Evolutionary conservation across 2,797 vertebrate species (phyloP).

Genomic region (Xiphophorus birchmanni): DNA sequence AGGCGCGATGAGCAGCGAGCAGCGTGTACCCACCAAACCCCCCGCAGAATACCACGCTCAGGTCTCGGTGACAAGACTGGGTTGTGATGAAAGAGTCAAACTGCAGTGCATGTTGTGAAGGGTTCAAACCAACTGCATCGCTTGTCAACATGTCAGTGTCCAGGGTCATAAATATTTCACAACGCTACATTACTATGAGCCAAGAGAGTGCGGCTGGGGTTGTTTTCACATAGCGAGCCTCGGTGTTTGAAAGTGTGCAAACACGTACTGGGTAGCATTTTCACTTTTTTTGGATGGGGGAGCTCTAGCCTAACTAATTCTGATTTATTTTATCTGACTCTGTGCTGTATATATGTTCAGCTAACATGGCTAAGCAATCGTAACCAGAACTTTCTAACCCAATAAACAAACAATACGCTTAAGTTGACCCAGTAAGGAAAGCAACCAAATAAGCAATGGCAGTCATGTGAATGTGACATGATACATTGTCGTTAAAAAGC

Average conservation of each 20-base stretch:
- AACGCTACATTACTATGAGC: background rate
- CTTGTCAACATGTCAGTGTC: slow-evolving; percentile 7
- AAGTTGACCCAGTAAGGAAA: background rate
- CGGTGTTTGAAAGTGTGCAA: background rate
- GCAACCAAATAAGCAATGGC: background rate
- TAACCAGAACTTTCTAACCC: background rate
- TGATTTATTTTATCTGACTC: background rate
- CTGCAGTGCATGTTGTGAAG: slow-evolving; percentile 2
- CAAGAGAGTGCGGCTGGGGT: background rate
- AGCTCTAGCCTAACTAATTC: background rate
- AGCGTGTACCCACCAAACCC: slow-evolving; percentile 2
- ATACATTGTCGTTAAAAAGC: background rate
- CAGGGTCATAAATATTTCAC: slow-evolving; percentile 7
- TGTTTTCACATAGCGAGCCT: slow-evolving; percentile 1
- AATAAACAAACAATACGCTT: background rate
- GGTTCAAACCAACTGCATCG: slow-evolving; percentile 2
- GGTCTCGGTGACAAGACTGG: background rate
- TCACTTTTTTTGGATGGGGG: background rate
- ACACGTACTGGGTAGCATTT: background rate
- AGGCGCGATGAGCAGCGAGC: slow-evolving; percentile 19
- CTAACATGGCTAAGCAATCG: background rate
- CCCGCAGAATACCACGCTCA: background rate
- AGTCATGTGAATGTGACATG: background rate
- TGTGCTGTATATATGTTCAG: background rate
- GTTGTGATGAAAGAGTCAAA: slow-evolving; percentile 9